Evolutionary conservation across 2,797 vertebrate species (phyloP).

Genomic region (Loris lydekkerianus): DNA sequence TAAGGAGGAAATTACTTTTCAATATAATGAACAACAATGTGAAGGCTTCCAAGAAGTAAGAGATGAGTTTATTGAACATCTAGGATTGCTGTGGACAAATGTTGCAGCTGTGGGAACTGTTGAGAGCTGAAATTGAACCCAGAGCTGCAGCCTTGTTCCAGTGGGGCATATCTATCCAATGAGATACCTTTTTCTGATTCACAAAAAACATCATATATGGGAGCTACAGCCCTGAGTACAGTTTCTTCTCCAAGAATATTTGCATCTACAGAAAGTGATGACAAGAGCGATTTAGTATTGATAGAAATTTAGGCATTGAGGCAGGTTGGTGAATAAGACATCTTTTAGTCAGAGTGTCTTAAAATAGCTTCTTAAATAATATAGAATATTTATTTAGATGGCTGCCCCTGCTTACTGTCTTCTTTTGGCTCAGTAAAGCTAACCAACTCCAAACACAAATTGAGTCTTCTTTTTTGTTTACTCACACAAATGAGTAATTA

Average conservation of each 20-base stretch:
- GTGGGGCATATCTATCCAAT: background rate
- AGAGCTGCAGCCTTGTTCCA: background rate
- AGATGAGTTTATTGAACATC: background rate
- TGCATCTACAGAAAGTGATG: background rate
- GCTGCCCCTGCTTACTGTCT: background rate
- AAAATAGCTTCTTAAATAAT: conserved; percentile 1
- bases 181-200: background rate
- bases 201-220: background rate
- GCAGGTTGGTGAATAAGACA: background rate
- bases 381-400: conserved; percentile 18
- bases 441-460: conserved; percentile 6
- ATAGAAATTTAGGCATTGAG: conserved; percentile 9
- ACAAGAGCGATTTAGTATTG: background rate
- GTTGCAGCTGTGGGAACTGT: background rate
- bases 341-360: background rate
- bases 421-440: conserved; percentile 38
- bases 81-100: background rate
- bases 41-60: background rate
- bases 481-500: background rate
- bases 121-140: background rate
- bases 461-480: conserved; percentile 37
- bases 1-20: conserved; percentile 37
- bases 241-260: background rate
- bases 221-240: background rate
- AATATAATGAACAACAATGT: conserved; percentile 1